Base-by-base conservation (phyloP, 2,113 vertebrate species). In the Canis aureus region DNA sequence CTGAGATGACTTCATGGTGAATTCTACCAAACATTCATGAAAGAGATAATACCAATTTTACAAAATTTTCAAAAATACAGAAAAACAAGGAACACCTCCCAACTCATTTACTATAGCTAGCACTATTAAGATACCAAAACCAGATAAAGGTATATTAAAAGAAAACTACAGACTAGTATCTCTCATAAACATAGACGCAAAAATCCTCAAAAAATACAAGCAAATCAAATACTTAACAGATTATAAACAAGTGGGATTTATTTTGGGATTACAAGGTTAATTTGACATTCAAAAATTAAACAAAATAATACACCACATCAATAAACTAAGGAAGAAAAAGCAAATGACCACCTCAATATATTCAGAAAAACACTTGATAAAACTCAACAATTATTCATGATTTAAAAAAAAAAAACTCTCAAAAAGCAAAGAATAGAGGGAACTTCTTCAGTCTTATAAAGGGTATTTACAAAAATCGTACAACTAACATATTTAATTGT, bases 311-410 rank as follows among this genome's bases (percentile, higher is more conserved):
- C n/a, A 57, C 64, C 20, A 27, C 20, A 89, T 55, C 43, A 83
- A 57, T 20, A 82, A 73, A 67, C 16, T 71, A 66, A 91, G 38
- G 6, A 82, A 88, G 49, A 80, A 96, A 94, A 94, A 76, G 35
- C 49, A 60, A 84, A 83, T 0, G 2, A 51, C 15, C 12, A 86
- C 20, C 23, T 76, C 25, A 60, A 60, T 12, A 84, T 22, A 57
- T 51, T 86, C 17, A 84, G 82, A 73, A 89, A 49, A 67, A 79
- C 35, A 59, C 1, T 25, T 79, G 20, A 79, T 29, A 93, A 84
- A 85, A 85, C 53, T 79, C 55, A 86, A 66, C 12, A 73, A 62
- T 35, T 22, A 55, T 93, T 92, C 64, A 79, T 51, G 29, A 82
- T 66, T 43, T 5, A 43, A 43, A 43, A 76, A 38, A 76, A 38